These are phyloP conservation scores for Rhopilema esculentum DNA, from an alignment of 30 jellyfish, hydroid and myxozoan genomes.

Conservation along the genomic window DNA sequence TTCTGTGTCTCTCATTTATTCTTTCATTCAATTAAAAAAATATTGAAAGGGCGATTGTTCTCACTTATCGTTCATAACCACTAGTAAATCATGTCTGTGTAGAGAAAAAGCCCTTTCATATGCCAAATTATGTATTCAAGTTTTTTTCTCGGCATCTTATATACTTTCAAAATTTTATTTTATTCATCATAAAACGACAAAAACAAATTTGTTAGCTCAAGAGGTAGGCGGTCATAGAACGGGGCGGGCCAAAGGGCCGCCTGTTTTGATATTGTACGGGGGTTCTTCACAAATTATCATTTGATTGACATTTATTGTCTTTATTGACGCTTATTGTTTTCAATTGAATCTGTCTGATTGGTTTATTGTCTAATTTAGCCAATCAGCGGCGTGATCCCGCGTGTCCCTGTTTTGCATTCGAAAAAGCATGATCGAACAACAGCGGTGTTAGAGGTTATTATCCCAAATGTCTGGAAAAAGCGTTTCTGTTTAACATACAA, in stretches of 20 bases:
- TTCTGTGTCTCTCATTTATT: background rate
- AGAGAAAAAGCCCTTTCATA: background rate
- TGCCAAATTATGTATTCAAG: no score
- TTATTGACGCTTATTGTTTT: conserved; percentile 57
- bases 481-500: conserved; percentile 61
- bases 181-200: no score
- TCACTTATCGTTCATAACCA: background rate
- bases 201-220: no score
- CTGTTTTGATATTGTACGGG: conserved; percentile 51
- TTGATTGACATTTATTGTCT: conserved; percentile 70
- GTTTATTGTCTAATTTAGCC: conserved; percentile 53
- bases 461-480: conserved; percentile 65
- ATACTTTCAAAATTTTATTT: no score
- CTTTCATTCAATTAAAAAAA: background rate
- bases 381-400: conserved; percentile 75
- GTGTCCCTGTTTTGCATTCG: conserved; percentile 77
- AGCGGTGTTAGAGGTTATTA: conserved; percentile 59
- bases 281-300: conserved; percentile 66
- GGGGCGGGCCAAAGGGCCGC: conserved; percentile 27
- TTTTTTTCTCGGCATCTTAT: no score
- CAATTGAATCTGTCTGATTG: conserved; percentile 58
- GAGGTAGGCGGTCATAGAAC: background rate
- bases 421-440: conserved; percentile 73
- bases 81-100: background rate
- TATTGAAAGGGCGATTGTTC: background rate